Evolutionary conservation across 1,140 invertebrate species (phyloP).

Genomic region (Hetaerina americana): DNA sequence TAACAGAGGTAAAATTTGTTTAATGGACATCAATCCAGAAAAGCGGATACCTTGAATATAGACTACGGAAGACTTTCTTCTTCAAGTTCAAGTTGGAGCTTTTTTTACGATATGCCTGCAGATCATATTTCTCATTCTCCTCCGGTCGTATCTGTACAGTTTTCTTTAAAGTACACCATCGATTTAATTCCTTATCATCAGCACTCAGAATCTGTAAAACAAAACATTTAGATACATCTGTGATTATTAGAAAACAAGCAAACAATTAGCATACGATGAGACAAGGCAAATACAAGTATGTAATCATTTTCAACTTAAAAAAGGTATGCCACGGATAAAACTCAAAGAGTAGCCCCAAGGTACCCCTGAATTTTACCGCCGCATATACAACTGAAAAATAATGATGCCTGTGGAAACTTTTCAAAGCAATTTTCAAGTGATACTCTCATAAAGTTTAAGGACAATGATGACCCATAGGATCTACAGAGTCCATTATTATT

Average conservation of each 20-base stretch:
- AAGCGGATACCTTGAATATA: constrained; percentile 42
- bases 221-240: no score
- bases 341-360: no score
- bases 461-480: constrained; percentile 1
- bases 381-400: no score
- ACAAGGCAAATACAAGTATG: no score
- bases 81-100: constrained; percentile 58
- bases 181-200: constrained; percentile 85
- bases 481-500: constrained; percentile 6
- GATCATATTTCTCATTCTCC: constrained; percentile 66
- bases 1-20: not conserved
- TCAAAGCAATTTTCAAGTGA: no score
- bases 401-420: no score
- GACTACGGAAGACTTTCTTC: constrained; percentile 70
- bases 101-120: constrained; percentile 60
- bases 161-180: constrained; percentile 89
- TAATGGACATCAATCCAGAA: not conserved
- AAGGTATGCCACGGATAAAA: no score
- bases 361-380: no score
- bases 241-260: no score
- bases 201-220: constrained; percentile 67
- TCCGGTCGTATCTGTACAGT: constrained; percentile 64
- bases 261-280: no score
- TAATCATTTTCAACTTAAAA: no score
- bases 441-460: no score